A percentile compares a stretch with the other conserved stretches of the same genome.
Conservation (phyloP, 2,797 vertebrate species). For the Anguilla megastoma region DNA sequence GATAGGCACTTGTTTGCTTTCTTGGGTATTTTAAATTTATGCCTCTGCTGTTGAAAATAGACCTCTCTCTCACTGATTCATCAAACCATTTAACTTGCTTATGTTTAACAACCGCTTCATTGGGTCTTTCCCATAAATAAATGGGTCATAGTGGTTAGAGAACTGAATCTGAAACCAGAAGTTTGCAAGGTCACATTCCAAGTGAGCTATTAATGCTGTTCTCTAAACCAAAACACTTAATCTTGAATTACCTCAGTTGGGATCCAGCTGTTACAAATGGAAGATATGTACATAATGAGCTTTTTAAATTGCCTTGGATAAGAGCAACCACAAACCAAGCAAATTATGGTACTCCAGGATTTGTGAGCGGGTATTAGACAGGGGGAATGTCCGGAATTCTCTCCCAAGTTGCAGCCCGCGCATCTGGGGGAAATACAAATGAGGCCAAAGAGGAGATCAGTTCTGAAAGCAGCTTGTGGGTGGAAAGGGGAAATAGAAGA, state of each 20-base stretch:
- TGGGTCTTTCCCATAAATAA: not conserved
- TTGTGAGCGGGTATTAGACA: not conserved
- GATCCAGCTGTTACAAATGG: conserved; percentile 29
- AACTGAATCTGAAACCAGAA: not conserved
- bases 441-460: conserved; percentile 41
- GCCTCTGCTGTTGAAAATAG: not conserved
- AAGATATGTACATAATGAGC: not conserved
- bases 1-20: not conserved
- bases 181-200: not conserved
- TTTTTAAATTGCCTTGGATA: not conserved
- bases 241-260: not conserved
- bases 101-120: not conserved
- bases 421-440: not conserved
- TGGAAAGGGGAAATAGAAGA: conserved; percentile 51
- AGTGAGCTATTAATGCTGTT: not conserved
- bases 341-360: not conserved
- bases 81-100: not conserved
- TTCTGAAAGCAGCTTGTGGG: conserved; percentile 44
- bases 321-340: not conserved
- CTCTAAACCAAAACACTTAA: not conserved
- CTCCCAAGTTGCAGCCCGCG: not conserved
- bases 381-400: not conserved
- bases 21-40: not conserved
- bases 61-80: not conserved
- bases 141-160: not conserved